These are phyloP conservation scores for Gadopsis bispinosus DNA, from an alignment of 2,797 vertebrate species.

Conservation along the genomic window DNA sequence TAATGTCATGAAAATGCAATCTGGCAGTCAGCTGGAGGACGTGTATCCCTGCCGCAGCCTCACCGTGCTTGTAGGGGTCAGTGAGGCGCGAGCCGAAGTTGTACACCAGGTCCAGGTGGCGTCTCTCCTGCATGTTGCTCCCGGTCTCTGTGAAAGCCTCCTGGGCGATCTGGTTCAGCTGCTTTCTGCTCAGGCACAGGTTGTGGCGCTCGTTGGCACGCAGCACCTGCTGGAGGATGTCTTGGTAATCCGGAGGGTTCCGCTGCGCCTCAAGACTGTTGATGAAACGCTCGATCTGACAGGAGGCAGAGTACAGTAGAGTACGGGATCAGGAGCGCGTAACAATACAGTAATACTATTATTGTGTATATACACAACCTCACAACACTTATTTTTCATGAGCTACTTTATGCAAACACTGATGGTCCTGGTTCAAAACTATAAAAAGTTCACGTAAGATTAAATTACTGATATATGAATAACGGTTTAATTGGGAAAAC, in stretches of 20 bases:
- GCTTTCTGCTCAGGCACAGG: conserved; percentile 82
- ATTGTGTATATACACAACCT: too few species aligned
- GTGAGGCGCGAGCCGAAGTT: conserved; percentile 94
- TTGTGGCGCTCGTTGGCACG: conserved; percentile 84
- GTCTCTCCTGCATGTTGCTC: conserved; percentile 88
- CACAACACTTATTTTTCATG: background rate
- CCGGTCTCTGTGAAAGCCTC: conserved; percentile 93
- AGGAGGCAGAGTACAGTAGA: background rate
- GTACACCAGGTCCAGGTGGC: conserved; percentile 91
- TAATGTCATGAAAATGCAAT: background rate
- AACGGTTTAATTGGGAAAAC: background rate
- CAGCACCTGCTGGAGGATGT: conserved; percentile 88
- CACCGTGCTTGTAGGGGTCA: conserved; percentile 87
- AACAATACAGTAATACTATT: background rate
- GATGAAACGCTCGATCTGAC: conserved; percentile 90
- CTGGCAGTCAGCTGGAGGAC: background rate
- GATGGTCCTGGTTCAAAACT: too few species aligned
- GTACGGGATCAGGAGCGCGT: too few species aligned
- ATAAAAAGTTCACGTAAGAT: background rate
- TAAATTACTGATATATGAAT: background rate
- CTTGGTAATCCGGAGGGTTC: conserved; percentile 90
- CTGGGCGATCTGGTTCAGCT: conserved; percentile 87
- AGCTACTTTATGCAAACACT: background rate
- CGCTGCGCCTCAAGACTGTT: conserved; percentile 83
- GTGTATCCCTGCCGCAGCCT: background rate